These are phyloP conservation scores for Drosophila kurseongensis DNA, from an alignment of 1,140 invertebrate species.

Conservation along the genomic window DNA sequence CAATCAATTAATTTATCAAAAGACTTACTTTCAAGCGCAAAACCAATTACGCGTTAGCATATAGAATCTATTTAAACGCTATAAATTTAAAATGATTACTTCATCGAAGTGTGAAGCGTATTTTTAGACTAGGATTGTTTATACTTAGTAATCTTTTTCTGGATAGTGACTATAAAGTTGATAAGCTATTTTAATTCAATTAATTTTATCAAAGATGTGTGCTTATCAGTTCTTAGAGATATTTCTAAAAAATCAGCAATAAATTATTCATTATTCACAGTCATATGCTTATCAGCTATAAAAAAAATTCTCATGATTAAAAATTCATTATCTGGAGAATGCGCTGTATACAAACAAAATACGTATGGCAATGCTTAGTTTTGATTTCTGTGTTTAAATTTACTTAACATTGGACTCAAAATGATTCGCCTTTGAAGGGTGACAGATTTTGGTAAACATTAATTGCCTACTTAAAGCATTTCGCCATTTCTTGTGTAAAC, in stretches of 20 bases:
- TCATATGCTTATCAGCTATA: constrained; percentile 1
- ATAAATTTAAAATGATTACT: too few relatives aligned
- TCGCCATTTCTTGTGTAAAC: constrained; percentile 1
- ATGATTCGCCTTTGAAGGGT: not conserved
- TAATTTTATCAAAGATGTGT: constrained; percentile 6
- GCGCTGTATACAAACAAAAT: constrained; percentile 10
- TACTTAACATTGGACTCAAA: not conserved
- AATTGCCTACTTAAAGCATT: constrained; percentile 22
- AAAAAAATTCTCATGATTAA: constrained; percentile 15
- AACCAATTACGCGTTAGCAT: too few relatives aligned
- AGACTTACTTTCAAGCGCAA: too few relatives aligned
- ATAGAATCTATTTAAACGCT: too few relatives aligned
- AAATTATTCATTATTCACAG: constrained; percentile 13
- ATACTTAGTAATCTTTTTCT: constrained; percentile 5
- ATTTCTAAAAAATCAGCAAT: constrained; percentile 12
- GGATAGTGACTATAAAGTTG: not conserved
- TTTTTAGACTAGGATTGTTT: not conserved
- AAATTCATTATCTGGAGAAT: constrained; percentile 16
- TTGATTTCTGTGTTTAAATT: not conserved
- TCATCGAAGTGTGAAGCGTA: not conserved
- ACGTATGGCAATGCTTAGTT: constrained; percentile 21
- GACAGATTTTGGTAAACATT: constrained; percentile 11
- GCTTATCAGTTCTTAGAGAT: constrained; percentile 10
- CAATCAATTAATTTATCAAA: too few relatives aligned
- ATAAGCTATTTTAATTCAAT: constrained; percentile 21